These are phyloP conservation scores for Sympetrum striolatum DNA, from an alignment of 2,888 invertebrate species.

Conservation along the genomic window DNA sequence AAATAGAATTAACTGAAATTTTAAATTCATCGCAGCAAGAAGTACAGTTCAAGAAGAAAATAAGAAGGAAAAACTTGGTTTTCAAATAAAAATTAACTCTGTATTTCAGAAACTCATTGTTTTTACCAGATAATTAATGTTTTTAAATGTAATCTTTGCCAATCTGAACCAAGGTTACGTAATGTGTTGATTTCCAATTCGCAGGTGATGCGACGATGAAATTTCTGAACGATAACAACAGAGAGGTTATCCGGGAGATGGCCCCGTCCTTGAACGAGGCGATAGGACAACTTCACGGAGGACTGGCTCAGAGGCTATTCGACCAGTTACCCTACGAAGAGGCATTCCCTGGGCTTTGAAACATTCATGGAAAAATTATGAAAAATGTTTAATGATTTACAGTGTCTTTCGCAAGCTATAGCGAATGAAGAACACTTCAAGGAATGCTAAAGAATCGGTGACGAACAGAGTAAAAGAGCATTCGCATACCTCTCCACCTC, in stretches of 20 bases:
- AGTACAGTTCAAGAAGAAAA: too few species aligned
- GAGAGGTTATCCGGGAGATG: background rate
- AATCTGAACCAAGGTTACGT: background rate
- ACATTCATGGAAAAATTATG: too few species aligned
- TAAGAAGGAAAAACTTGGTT: too few species aligned
- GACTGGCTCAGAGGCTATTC: background rate
- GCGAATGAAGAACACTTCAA: too few species aligned
- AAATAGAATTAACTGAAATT: too few species aligned
- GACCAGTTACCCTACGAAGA: constrained; percentile 14
- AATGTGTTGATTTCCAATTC: background rate
- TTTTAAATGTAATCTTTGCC: background rate
- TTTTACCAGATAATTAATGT: background rate
- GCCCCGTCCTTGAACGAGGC: background rate
- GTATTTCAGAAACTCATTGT: background rate
- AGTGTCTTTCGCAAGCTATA: too few species aligned
- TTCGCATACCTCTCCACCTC: too few species aligned
- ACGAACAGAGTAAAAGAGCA: too few species aligned
- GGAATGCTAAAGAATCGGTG: too few species aligned
- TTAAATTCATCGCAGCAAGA: too few species aligned
- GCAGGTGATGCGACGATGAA: background rate
- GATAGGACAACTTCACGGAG: background rate
- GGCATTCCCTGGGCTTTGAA: background rate
- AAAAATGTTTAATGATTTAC: too few species aligned
- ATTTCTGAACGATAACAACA: constrained; percentile 22
- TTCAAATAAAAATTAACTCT: background rate